These are phyloP conservation scores for Chionoecetes opilio DNA, from an alignment of 1,140 invertebrate species.

Conservation along the genomic window DNA sequence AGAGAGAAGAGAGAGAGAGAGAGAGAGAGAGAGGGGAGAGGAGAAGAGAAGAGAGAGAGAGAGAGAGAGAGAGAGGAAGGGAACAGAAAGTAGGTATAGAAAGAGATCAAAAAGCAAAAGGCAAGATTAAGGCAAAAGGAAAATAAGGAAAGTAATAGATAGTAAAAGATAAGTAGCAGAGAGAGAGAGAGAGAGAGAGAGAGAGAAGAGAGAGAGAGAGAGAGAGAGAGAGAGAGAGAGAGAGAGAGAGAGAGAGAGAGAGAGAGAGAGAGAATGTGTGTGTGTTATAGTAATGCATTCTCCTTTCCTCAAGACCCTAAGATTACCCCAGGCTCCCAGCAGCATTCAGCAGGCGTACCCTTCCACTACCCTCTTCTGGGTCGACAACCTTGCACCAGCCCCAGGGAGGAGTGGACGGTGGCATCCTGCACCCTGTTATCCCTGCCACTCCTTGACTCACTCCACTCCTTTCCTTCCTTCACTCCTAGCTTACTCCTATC, in stretches of 20 bases:
- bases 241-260: constrained; percentile 56
- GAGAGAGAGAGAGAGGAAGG: background rate
- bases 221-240: constrained; percentile 56
- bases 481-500: background rate
- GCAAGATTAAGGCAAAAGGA: no score
- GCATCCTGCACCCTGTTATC: constrained; percentile 27
- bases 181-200: background rate
- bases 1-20: constrained; percentile 6
- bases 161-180: no score
- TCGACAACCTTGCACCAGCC: background rate
- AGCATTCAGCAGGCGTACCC: no score
- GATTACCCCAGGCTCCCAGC: no score
- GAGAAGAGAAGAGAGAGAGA: background rate
- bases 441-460: background rate
- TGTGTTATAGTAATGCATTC: no score
- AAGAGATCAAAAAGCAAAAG: no score
- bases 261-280: constrained; percentile 49
- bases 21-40: no score
- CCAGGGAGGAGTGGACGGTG: background rate
- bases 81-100: no score
- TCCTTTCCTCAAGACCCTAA: background rate
- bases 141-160: no score
- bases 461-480: background rate
- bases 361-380: background rate
- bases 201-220: constrained; percentile 4